Evolutionary conservation across 2,888 invertebrate species (phyloP).

Genomic region (Caenorhabditis sp.): DNA sequence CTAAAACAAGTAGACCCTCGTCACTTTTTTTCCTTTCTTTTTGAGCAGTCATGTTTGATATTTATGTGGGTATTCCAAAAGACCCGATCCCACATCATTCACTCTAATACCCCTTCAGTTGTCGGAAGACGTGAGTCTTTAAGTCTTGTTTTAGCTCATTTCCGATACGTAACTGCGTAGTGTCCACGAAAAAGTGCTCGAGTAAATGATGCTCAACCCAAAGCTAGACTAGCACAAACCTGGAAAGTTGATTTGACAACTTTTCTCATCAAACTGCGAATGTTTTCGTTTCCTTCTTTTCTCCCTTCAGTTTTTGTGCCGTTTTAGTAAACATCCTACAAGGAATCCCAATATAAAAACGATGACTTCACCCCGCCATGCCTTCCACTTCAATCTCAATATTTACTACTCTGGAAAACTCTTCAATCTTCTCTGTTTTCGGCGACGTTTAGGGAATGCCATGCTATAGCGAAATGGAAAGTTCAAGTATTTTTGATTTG

Average conservation of each 20-base stretch:
- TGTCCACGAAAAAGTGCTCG: background rate
- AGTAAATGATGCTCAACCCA: constrained; percentile 24
- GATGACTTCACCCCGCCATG: constrained; percentile 33
- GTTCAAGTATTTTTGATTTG: constrained; percentile 55
- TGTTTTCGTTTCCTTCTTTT: constrained; percentile 39
- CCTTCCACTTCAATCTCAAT: constrained; percentile 44
- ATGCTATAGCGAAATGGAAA: constrained; percentile 47
- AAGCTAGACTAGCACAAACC: background rate
- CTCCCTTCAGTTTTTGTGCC: constrained; percentile 8
- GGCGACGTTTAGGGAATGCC: constrained; percentile 35
- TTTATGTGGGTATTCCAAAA: constrained; percentile 41
- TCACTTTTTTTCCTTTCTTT: background rate
- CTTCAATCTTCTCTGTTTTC: constrained; percentile 3
- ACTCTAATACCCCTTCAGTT: constrained; percentile 50
- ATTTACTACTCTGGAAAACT: constrained; percentile 31
- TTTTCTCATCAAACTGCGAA: constrained; percentile 43
- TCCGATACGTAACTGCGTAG: constrained; percentile 36
- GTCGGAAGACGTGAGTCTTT: constrained; percentile 38
- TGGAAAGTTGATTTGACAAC: constrained; percentile 50
- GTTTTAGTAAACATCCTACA: constrained; percentile 53
- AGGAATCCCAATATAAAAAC: constrained; percentile 41
- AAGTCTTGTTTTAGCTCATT: constrained; percentile 51
- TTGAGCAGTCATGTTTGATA: constrained; percentile 18
- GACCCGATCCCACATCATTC: constrained; percentile 56
- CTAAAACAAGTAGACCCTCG: constrained; percentile 17